A percentile compares a stretch with the other conserved stretches of the same genome.
These are phyloP conservation scores for Apostichopus parvimensis DNA, from an alignment of 35 echinoderm and acorn worm genomes.

Conservation along the genomic window DNA sequence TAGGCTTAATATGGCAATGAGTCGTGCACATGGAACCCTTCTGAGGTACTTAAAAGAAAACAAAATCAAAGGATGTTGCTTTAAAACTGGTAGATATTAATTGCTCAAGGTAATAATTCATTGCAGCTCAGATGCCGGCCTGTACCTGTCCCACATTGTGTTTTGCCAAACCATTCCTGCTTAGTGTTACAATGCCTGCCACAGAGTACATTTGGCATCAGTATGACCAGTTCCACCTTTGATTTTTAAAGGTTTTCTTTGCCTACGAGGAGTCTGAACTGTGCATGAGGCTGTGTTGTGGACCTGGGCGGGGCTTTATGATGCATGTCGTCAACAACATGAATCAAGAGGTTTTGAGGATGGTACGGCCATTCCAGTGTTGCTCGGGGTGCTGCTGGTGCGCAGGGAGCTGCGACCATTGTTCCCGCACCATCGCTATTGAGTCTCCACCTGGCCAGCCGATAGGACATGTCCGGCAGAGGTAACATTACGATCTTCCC, in stretches of 20 bases:
- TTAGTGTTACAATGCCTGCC: no score
- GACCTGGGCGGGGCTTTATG: slow-evolving; percentile 56
- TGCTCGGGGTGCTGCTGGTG: slow-evolving; percentile 89
- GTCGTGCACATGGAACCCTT: no score
- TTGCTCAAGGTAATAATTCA: no score
- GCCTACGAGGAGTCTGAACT: slow-evolving; percentile 63
- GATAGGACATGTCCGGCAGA: slow-evolving; percentile 79
- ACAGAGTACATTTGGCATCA: no score
- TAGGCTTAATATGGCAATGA: no score
- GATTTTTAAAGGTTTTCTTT: neutral
- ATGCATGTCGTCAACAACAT: slow-evolving; percentile 83
- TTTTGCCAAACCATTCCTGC: no score
- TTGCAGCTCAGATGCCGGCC: no score
- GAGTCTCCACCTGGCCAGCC: slow-evolving; percentile 69
- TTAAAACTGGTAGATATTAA: no score
- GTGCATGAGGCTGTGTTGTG: slow-evolving; percentile 75
- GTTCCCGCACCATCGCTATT: slow-evolving; percentile 59
- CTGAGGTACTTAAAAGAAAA: no score
- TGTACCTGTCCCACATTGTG: no score
- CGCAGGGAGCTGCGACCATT: slow-evolving; percentile 49
- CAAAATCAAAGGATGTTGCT: no score
- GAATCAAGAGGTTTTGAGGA: slow-evolving; percentile 73
- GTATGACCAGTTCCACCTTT: no score
- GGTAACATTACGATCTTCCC: slow-evolving; percentile 26
- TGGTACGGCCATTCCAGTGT: slow-evolving; percentile 55